Evolutionary conservation across 1,140 invertebrate species (phyloP).

Genomic region (Ectropis grisescens): DNA sequence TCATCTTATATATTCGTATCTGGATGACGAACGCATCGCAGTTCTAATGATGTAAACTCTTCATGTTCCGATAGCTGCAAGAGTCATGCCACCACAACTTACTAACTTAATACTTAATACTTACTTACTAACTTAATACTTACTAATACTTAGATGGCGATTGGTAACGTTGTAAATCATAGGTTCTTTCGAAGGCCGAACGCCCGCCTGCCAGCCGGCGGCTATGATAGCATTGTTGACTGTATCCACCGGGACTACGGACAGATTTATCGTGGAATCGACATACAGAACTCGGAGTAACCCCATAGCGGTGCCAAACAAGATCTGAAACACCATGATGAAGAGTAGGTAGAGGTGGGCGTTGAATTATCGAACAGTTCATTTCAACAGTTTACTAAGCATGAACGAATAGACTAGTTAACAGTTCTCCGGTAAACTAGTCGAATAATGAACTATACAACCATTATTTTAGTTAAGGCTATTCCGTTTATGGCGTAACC

Average conservation of each 20-base stretch:
- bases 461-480: no score
- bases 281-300: conserved; percentile 4
- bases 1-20: no score
- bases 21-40: no score
- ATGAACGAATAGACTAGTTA: no score
- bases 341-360: conserved; percentile 6
- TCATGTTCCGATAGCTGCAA: no score
- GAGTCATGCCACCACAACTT: neutral
- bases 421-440: no score
- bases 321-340: conserved; percentile 3
- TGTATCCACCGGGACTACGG: conserved; percentile 10
- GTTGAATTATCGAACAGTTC: no score
- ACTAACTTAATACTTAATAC: neutral
- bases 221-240: conserved; percentile 11
- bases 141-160: neutral
- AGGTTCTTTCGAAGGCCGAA: neutral
- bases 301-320: conserved; percentile 7
- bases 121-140: no score
- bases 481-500: no score
- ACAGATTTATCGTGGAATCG: neutral
- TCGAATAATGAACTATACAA: no score
- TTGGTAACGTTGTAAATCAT: conserved; percentile 7
- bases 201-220: conserved; percentile 6
- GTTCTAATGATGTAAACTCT: no score
- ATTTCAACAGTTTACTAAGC: no score